Evolutionary conservation across 1,140 invertebrate genomes (phyloP), one percentile per base, ranked within the genome.

Genomic region (Condylostylus longicornis): DNA sequence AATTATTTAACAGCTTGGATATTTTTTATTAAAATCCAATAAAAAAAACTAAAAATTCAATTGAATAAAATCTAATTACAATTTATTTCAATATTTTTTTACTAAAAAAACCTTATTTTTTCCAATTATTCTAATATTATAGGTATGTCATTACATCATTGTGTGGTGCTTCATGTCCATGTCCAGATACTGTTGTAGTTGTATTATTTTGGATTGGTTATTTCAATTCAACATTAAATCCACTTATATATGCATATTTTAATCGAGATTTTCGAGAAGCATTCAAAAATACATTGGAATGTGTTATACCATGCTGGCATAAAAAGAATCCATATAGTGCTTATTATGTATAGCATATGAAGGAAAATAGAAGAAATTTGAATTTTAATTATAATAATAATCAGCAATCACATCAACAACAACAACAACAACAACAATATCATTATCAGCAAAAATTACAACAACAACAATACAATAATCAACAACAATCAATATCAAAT

Each of bases 231-330:
- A 88, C 87, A 18, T 71, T 95, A 18, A 97, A 97, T 64, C 91
- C 90, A 1, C 68, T 95, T 38, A 95, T 96, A 50, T 98, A 98
- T 66, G 90, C 90, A 42, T 97, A 96, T 64, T 98, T 96, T 69
- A 97, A 98, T 64, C 72, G 89, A 18, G 94, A 98, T 62, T 98
- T 98, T 64, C 72, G 91, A 57, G 83, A 90, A 58, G 91, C 93
- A 17, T 97, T 97, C 64, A 89, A 87, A 61, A 86, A 93, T 58
- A 93, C 87, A 14, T 66, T 94, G 35, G 75, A 82, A 54, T 85
- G 82, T 57, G 76, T 79, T 4, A 71, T 88, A 43, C 79, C 79
- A 19, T 84, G 79, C 50, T 77, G 56, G 45, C 49, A 51, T 39
- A 61, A 60, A 28, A 54, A 55, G 20, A 57, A 60, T 50, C 57